Evolutionary conservation across 2,113 vertebrate species (phyloP), one percentile per base, ranked within the genome.

Genomic region (Trematomus loennbergii): DNA sequence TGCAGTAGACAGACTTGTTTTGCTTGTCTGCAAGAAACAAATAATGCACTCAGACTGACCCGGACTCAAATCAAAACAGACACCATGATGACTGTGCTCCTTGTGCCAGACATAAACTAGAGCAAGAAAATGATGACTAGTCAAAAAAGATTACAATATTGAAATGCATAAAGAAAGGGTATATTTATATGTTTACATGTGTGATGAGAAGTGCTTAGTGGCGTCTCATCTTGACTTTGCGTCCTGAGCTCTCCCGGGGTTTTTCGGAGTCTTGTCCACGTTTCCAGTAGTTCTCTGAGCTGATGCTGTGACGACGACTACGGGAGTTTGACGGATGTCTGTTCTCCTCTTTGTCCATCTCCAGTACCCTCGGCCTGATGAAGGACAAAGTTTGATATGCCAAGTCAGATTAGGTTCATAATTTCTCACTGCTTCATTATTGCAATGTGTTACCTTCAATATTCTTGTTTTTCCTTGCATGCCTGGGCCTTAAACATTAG

Each of bases 281-380:
- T 80, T 95, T 94, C 96, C 97, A 96, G 94, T 97, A 96, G 95
- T 97, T 97, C 94, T 99, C 97, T 0, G 97, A 96, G 90, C 96
- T 96, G 96, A 94, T 93, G 87, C 96, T 89, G 80, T 95, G 96
- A 76, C 95, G 96, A 63, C 95, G 95, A 57, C 96, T 94, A 15
- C 93, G 95, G 87, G 96, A 95, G 68, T 96, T 82, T 20, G 97
- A 96, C 0, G 98, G 98, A 49, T 94, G 96, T 68, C 97, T 94
- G 92, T 99, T 98, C 92, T 98, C 97, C 79, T 99, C 98, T 85
- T 99, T 99, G 93, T 99, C 98, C 98, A 99, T 99, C 92, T 99
- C 98, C 53, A 99, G 94, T 78, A 99, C 94, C 45, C 98, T 96
- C 17, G 98, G 98, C 92, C 98, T 99, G 82, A 46, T 3, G 50